Percentiles rank a stretch among this genome's conserved stretches.
phyloP scores from a whole-genome alignment of 2,797 vertebrate genomes.

The Triplophysa yarkandensis region DNA sequence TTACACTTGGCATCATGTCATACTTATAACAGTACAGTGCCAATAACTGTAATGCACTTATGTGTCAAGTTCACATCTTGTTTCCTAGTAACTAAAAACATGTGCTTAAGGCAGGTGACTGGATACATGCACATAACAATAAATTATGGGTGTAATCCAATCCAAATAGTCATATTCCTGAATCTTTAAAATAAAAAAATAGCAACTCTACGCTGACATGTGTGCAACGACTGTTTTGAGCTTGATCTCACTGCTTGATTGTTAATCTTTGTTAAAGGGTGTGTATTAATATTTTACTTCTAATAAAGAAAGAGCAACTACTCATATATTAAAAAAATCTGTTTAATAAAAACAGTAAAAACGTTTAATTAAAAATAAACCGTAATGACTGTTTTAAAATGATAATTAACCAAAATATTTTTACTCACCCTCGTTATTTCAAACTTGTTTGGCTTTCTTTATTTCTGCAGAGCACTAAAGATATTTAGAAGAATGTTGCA shows the following conservation, averaged over 20 bases:
- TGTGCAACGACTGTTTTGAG: background rate
- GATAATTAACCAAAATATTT: too few species aligned
- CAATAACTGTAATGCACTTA: background rate
- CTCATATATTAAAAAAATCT: background rate
- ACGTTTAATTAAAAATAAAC: background rate
- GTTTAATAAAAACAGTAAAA: conserved; percentile 26
- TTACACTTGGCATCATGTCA: background rate
- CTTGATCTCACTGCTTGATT: background rate
- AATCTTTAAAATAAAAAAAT: too few species aligned
- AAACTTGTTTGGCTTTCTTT: too few species aligned
- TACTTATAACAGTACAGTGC: background rate
- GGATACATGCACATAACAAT: background rate
- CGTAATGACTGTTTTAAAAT: background rate
- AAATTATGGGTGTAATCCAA: too few species aligned
- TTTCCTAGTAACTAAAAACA: background rate
- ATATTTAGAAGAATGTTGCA: too few species aligned
- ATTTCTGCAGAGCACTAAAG: too few species aligned
- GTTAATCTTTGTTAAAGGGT: background rate
- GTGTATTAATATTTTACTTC: too few species aligned
- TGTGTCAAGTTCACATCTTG: background rate
- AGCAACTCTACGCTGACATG: background rate
- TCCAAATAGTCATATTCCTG: too few species aligned
- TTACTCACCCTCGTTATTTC: too few species aligned
- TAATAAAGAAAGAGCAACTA: background rate
- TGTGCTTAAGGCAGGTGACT: background rate